phyloP scores from a whole-genome alignment of 2,888 invertebrate species.

The Heliconius ethilla region DNA sequence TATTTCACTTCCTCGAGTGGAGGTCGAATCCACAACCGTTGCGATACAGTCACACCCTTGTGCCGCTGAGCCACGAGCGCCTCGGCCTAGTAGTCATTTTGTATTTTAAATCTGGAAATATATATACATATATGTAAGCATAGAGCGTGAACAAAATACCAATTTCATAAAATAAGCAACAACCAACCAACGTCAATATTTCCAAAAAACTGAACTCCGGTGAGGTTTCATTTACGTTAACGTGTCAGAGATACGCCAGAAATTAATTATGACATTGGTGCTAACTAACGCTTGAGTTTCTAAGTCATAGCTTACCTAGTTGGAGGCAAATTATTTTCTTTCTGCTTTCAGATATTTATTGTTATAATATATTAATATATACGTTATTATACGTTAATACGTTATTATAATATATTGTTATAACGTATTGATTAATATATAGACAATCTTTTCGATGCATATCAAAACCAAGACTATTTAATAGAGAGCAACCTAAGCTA shows the following conservation, averaged over 20 bases:
- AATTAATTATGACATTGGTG: slow-evolving; percentile 46
- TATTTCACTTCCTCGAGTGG: too few relatives aligned
- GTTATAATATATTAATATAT: background rate
- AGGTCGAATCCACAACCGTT: too few relatives aligned
- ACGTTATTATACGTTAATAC: too few relatives aligned
- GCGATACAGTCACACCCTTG: too few relatives aligned
- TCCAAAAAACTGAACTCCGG: background rate
- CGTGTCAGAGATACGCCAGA: slow-evolving; percentile 40
- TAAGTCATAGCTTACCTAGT: slow-evolving; percentile 36
- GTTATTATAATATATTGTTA: too few relatives aligned
- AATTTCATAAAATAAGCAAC: background rate
- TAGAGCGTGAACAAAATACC: background rate
- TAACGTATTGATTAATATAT: background rate
- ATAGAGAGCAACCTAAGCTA: background rate
- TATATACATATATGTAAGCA: background rate
- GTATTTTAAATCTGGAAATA: background rate
- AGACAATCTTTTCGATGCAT: too few relatives aligned
- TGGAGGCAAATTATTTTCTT: slow-evolving; percentile 2
- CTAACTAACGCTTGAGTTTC: slow-evolving; percentile 42
- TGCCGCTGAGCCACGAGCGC: too few relatives aligned
- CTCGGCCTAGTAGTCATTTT: background rate
- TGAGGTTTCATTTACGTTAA: slow-evolving; percentile 39
- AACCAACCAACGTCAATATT: slow-evolving; percentile 6
- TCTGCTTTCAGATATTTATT: background rate
- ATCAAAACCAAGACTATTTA: background rate